These are phyloP conservation scores for Drosophila melanogaster DNA, from an alignment of 1,140 invertebrate species.

Conservation along the genomic window DNA sequence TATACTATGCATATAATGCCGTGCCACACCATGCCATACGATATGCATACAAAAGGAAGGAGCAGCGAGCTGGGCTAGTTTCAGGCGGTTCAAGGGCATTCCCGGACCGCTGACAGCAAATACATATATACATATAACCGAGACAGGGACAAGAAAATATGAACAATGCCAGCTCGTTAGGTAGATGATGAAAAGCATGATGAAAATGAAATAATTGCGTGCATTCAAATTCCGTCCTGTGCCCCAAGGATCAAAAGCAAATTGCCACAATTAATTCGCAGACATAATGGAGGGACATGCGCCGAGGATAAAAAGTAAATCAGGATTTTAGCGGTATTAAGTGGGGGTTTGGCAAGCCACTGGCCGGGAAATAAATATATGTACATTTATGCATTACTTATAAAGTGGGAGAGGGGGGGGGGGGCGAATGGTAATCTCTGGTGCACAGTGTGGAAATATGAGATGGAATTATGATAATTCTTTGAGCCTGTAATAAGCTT, in stretches of 20 bases:
- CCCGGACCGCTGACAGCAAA: slow-evolving; percentile 50
- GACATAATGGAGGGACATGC: slow-evolving; percentile 38
- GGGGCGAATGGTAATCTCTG: slow-evolving; percentile 10
- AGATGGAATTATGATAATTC: slow-evolving; percentile 1
- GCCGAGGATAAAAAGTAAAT: slow-evolving; percentile 46
- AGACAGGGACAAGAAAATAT: slow-evolving; percentile 37
- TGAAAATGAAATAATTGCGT: slow-evolving; percentile 56
- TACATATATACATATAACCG: slow-evolving; percentile 36
- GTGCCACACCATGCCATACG: slow-evolving; percentile 38
- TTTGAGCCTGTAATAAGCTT: slow-evolving; percentile 2
- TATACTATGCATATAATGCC: slow-evolving; percentile 21
- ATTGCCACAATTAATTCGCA: slow-evolving; percentile 57
- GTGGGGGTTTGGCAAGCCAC: slow-evolving; percentile 4
- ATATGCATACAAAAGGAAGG: slow-evolving; percentile 4
- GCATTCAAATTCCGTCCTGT: slow-evolving; percentile 44
- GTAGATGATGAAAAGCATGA: slow-evolving; percentile 55
- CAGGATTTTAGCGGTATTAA: slow-evolving; percentile 36
- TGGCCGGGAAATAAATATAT: slow-evolving; percentile 20
- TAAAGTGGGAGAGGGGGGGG: too few relatives aligned
- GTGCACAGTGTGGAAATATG: slow-evolving; percentile 2
- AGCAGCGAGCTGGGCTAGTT: slow-evolving; percentile 53
- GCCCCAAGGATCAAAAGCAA: slow-evolving; percentile 47
- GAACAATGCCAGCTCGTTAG: slow-evolving; percentile 55
- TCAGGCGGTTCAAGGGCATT: slow-evolving; percentile 74
- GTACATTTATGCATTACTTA: slow-evolving; percentile 13